Evolutionary conservation across 2,797 vertebrate genomes (phyloP).

Genomic region (Helostoma temminkii): DNA sequence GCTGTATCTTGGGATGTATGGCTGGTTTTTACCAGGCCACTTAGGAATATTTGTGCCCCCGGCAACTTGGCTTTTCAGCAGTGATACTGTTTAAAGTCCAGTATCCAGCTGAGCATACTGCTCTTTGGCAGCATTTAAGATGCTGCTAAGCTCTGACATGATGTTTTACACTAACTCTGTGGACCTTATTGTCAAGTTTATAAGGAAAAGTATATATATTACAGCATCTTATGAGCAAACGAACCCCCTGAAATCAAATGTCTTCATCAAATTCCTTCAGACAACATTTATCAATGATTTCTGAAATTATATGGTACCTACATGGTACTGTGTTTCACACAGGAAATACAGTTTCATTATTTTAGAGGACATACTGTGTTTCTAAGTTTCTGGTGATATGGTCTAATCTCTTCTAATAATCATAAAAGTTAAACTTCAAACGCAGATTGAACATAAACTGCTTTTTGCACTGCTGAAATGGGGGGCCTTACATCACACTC

Average conservation of each 20-base stretch:
- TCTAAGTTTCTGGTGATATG: background rate
- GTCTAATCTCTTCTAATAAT: background rate
- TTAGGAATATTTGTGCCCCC: conserved; percentile 45
- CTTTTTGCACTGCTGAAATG: background rate
- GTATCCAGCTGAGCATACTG: conserved; percentile 35
- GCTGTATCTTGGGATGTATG: conserved; percentile 28
- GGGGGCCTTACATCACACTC: conserved; percentile 7
- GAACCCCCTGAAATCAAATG: background rate
- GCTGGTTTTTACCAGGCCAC: conserved; percentile 51
- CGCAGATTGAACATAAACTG: conserved; percentile 6
- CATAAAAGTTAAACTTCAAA: conserved; percentile 1
- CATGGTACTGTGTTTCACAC: background rate
- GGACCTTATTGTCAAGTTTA: conserved; percentile 24
- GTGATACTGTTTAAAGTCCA: conserved; percentile 21
- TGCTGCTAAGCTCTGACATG: conserved; percentile 17
- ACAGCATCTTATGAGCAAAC: background rate
- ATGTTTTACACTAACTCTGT: conserved; percentile 21
- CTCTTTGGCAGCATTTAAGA: conserved; percentile 29
- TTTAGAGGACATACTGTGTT: background rate
- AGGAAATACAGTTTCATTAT: background rate
- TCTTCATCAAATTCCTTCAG: conserved; percentile 11
- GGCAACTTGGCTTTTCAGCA: conserved; percentile 55
- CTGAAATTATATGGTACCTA: background rate
- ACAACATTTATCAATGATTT: background rate
- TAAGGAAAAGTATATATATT: conserved; percentile 15